Conservation (phyloP, 2,797 vertebrate species). For the Alca torda region DNA sequence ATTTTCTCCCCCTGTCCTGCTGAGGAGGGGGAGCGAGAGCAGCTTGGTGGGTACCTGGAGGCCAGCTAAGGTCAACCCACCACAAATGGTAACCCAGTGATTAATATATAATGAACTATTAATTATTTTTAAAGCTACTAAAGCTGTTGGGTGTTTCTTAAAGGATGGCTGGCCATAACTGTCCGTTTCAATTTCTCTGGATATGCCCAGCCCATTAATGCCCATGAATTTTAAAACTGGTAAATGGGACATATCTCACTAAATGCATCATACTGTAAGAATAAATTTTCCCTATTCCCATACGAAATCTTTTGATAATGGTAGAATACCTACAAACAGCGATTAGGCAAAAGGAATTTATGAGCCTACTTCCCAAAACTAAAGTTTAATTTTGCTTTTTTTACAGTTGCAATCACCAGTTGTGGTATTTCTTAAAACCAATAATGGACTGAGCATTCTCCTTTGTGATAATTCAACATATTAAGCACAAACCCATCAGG, state of each 20-base stretch:
- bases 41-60: background rate
- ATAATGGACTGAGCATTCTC: background rate
- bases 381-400: conserved; percentile 26
- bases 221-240: background rate
- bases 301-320: background rate
- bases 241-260: background rate
- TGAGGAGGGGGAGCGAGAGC: rapidly evolving
- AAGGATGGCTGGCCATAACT: background rate
- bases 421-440: conserved; percentile 37
- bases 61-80: background rate
- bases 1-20: background rate
- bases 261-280: background rate
- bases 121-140: background rate
- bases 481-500: conserved; percentile 56
- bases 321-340: background rate
- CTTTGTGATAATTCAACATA: conserved; percentile 54
- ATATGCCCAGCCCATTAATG: background rate
- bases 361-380: background rate
- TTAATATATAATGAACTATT: background rate
- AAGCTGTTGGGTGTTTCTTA: background rate
- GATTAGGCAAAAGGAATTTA: background rate
- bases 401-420: background rate
- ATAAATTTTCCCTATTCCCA: background rate
- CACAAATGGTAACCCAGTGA: background rate
- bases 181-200: background rate